A percentile compares a stretch with the other conserved stretches of the same genome.
Evolutionary conservation across 1,140 invertebrate genomes (phyloP).

Genomic region (Ceratina japonica): DNA sequence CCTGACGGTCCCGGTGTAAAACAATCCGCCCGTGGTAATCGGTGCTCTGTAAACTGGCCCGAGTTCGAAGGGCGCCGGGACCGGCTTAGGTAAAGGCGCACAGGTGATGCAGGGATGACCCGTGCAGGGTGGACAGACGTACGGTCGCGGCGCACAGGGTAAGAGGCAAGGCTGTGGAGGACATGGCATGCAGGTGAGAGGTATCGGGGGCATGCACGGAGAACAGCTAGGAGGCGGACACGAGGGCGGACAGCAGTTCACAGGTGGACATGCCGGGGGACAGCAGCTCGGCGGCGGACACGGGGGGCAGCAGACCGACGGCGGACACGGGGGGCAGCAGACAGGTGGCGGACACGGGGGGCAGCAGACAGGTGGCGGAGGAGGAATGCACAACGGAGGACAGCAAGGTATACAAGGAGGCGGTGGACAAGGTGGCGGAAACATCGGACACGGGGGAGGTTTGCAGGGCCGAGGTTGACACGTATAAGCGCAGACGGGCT

Average conservation of each 20-base stretch:
- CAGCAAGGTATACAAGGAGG: no score
- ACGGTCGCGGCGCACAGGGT: constrained; percentile 38
- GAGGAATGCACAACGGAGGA: no score
- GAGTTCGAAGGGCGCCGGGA: constrained; percentile 38
- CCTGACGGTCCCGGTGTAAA: constrained; percentile 31
- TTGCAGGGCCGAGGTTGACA: not conserved
- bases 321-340: no score
- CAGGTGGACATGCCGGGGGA: no score
- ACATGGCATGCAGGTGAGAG: constrained; percentile 17
- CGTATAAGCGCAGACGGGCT: not conserved
- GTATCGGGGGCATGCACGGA: not conserved
- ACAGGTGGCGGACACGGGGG: no score
- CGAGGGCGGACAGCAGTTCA: no score
- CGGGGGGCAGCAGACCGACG: no score
- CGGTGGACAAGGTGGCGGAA: no score
- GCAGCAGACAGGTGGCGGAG: no score
- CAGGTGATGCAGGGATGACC: constrained; percentile 39
- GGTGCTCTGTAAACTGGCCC: constrained; percentile 31
- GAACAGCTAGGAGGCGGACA: not conserved
- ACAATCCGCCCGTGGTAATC: constrained; percentile 43
- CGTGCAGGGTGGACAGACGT: constrained; percentile 43
- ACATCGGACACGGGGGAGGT: no score
- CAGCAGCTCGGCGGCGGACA: no score
- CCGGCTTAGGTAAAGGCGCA: constrained; percentile 44
- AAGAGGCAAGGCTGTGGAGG: not conserved